phyloP scores from a whole-genome alignment of 92 coral and sea anemone species.

The Epizoanthus stellaris region DNA sequence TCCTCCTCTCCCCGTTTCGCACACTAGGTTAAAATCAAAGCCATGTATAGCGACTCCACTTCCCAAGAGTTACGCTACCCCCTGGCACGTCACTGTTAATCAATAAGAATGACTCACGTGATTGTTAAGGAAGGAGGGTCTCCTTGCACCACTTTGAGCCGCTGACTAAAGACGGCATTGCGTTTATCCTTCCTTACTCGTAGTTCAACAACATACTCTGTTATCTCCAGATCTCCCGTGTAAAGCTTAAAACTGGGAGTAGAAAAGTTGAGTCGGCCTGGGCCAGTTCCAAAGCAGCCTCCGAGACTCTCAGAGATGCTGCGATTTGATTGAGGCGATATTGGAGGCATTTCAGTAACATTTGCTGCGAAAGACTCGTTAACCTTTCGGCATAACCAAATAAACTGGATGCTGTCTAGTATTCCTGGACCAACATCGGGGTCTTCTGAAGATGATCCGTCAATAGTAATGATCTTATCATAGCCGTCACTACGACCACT shows the following conservation, averaged over 20 bases:
- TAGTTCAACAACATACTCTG: constrained; percentile 45
- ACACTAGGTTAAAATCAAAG: neutral
- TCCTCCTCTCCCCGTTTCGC: too few relatives aligned
- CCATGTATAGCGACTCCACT: neutral
- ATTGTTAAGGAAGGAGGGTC: constrained; percentile 48
- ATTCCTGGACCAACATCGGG: constrained; percentile 56
- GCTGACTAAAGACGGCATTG: constrained; percentile 40
- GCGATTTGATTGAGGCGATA: neutral
- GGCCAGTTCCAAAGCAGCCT: constrained; percentile 56
- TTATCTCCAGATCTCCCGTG: constrained; percentile 37
- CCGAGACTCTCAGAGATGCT: neutral
- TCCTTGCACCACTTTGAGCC: constrained; percentile 17
- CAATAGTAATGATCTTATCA: constrained; percentile 21
- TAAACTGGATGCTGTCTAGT: constrained; percentile 43
- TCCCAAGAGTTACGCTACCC: too few relatives aligned
- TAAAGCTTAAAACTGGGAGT: constrained; percentile 31
- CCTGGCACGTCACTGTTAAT: too few relatives aligned
- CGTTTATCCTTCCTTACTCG: constrained; percentile 54
- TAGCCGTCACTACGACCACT: constrained; percentile 61
- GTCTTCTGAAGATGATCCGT: constrained; percentile 61
- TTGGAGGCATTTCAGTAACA: neutral
- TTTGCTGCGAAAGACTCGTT: constrained; percentile 32
- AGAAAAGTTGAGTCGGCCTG: constrained; percentile 41
- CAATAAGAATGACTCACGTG: constrained; percentile 29
- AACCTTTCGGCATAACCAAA: constrained; percentile 57